phyloP scores from a whole-genome alignment of 2,113 vertebrate species.

The Gracilinanus agilis region DNA sequence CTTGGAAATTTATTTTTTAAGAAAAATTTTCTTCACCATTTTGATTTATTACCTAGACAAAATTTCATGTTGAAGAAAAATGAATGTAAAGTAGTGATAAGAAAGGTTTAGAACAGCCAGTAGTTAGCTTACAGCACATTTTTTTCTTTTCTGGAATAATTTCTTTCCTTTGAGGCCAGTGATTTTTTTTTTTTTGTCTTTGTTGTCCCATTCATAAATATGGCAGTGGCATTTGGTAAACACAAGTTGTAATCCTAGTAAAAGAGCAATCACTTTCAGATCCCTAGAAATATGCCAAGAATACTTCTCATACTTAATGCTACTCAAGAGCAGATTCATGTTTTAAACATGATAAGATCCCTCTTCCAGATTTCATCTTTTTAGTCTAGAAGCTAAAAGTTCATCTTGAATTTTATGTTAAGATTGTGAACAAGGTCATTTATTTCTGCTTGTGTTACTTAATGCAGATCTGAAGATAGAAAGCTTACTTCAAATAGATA shows the following conservation, averaged over 20 bases:
- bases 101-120: background rate
- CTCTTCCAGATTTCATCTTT: background rate
- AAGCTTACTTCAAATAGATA: background rate
- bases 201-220: background rate
- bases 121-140: background rate
- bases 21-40: no score
- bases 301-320: conserved; percentile 5
- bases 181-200: background rate
- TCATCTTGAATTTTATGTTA: background rate
- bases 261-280: background rate
- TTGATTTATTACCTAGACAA: background rate
- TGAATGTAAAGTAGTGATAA: background rate
- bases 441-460: background rate
- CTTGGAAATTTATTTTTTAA: background rate
- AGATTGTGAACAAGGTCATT: background rate
- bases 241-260: background rate
- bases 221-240: background rate
- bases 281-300: background rate
- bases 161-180: background rate
- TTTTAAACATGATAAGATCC: background rate
- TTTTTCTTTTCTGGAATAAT: background rate
- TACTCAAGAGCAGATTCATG: background rate
- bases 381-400: background rate
- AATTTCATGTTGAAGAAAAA: background rate
- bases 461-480: background rate